Evolutionary conservation across 2,113 vertebrate species (phyloP).

Genomic region (Hemiprocne comata): DNA sequence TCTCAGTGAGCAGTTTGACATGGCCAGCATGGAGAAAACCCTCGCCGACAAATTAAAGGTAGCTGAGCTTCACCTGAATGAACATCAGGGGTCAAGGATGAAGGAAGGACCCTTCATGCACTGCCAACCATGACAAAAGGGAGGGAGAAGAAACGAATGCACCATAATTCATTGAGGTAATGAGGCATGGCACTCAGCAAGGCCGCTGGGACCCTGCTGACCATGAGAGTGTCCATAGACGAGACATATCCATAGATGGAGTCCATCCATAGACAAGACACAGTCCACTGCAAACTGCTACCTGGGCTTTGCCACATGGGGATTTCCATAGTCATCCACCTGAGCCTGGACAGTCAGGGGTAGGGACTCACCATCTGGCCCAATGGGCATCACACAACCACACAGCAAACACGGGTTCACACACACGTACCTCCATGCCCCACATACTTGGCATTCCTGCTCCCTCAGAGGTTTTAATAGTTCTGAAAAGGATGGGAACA

Average conservation of each 20-base stretch:
- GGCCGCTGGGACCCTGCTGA: not conserved
- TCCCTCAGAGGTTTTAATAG: rapidly evolving
- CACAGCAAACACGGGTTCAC: rapidly evolving
- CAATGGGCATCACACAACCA: rapidly evolving
- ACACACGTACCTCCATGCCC: rapidly evolving
- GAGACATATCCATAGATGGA: too few relatives aligned
- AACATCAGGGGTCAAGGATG: not conserved
- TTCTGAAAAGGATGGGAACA: not conserved
- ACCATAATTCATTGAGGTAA: rapidly evolving
- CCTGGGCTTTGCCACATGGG: not conserved
- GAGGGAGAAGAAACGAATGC: not conserved
- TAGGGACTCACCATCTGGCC: not conserved
- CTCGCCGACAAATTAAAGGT: not conserved
- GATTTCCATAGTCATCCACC: not conserved
- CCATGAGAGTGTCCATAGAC: not conserved
- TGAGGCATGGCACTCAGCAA: rapidly evolving
- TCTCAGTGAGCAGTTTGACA: constrained; percentile 15
- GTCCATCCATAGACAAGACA: not conserved
- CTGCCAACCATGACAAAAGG: not conserved
- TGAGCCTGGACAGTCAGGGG: not conserved
- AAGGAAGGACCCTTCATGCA: not conserved
- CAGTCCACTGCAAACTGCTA: rapidly evolving
- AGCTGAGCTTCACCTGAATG: not conserved
- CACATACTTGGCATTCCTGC: rapidly evolving
- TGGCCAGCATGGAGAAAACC: not conserved